These are phyloP conservation scores for Yoshiicerus persimilis DNA, from an alignment of 1,140 invertebrate genomes.

Conservation along the genomic window DNA sequence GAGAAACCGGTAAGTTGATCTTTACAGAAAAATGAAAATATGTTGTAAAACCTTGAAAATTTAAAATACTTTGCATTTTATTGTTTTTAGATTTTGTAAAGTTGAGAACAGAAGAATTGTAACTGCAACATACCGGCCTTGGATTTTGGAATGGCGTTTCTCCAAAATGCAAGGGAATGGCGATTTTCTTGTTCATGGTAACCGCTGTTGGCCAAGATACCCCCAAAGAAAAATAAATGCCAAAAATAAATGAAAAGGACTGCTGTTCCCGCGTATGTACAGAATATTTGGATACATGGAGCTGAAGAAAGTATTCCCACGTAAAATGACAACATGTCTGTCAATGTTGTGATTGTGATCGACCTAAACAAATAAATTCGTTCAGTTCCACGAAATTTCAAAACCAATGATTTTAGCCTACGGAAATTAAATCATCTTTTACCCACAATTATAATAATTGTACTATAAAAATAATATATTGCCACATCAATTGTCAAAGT, in stretches of 20 bases:
- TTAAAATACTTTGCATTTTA: too few relatives aligned
- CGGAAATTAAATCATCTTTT: too few relatives aligned
- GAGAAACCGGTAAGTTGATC: too few relatives aligned
- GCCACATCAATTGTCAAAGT: too few relatives aligned
- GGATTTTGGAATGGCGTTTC: slow-evolving; percentile 64
- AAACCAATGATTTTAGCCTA: too few relatives aligned
- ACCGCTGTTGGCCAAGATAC: neutral
- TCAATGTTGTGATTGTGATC: slow-evolving; percentile 96
- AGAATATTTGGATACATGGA: slow-evolving; percentile 92
- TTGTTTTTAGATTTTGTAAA: too few relatives aligned
- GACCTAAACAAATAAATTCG: slow-evolving; percentile 60
- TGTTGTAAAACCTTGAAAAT: too few relatives aligned
- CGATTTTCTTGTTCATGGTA: neutral
- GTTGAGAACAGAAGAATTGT: too few relatives aligned
- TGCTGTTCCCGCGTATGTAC: slow-evolving; percentile 86
- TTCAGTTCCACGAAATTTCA: too few relatives aligned
- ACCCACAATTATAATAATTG: too few relatives aligned
- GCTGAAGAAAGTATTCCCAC: slow-evolving; percentile 93
- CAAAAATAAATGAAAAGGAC: slow-evolving; percentile 91
- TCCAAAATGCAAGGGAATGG: slow-evolving; percentile 73
- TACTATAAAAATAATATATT: too few relatives aligned
- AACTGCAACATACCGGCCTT: too few relatives aligned
- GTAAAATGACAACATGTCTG: slow-evolving; percentile 92
- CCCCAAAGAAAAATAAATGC: slow-evolving; percentile 58
- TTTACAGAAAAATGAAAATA: neutral